Conservation (phyloP, 2,113 vertebrate species). For the Myodes glareolus region DNA sequence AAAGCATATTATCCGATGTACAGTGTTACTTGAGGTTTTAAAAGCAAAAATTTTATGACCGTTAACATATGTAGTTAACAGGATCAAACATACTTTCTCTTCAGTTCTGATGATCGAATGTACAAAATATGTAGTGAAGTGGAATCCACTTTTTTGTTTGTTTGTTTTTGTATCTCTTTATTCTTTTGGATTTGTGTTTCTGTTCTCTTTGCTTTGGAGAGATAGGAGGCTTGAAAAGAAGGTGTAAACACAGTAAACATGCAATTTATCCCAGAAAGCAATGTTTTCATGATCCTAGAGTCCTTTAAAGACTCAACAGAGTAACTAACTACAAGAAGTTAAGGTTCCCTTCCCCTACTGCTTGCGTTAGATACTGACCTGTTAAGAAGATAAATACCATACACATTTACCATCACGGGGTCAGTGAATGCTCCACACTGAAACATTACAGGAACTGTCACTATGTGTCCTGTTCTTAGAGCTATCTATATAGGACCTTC, state of each 20-base stretch:
- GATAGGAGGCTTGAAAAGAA: not conserved
- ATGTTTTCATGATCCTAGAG: slow-evolving; percentile 63
- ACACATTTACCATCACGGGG: slow-evolving; percentile 27
- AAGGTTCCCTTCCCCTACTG: slow-evolving; percentile 46
- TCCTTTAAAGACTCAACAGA: slow-evolving; percentile 78
- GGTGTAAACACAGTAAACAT: slow-evolving; percentile 48
- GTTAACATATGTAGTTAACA: not conserved
- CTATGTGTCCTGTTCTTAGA: not conserved
- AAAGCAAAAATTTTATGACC: not conserved
- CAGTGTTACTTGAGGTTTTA: not conserved
- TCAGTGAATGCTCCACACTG: not conserved
- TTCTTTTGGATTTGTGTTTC: slow-evolving; percentile 26
- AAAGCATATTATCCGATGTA: not conserved
- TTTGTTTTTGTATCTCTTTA: slow-evolving; percentile 42
- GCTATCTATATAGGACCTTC: slow-evolving; percentile 58
- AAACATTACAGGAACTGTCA: slow-evolving; percentile 6
- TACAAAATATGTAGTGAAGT: not conserved
- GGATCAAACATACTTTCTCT: not conserved
- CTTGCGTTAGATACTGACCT: slow-evolving; percentile 69
- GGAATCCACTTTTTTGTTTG: not conserved
- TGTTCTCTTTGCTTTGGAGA: not conserved
- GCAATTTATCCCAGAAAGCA: slow-evolving; percentile 57
- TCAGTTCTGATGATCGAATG: not conserved
- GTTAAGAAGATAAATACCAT: slow-evolving; percentile 77
- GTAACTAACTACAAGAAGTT: slow-evolving; percentile 80